A percentile compares a stretch with the other conserved stretches of the same genome.
Evolutionary conservation across 1,140 invertebrate genomes (phyloP).

Genomic region (Caenorhabditis brenneri): DNA sequence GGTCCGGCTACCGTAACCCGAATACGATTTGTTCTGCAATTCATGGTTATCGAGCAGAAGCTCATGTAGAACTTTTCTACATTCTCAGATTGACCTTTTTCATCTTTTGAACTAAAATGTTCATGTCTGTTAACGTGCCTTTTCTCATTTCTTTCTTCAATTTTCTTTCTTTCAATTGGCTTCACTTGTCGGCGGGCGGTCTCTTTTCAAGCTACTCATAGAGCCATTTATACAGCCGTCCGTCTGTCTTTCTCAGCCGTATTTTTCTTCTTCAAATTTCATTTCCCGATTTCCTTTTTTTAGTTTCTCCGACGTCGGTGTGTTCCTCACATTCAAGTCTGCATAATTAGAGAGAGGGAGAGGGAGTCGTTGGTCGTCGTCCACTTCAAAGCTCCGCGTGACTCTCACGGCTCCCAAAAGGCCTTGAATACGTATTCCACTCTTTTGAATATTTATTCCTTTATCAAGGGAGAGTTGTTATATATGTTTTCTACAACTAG

Average conservation of each 20-base stretch:
- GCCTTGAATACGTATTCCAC: neutral
- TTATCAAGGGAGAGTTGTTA: neutral
- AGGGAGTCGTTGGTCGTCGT: neutral
- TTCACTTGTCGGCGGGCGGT: neutral
- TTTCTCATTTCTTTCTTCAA: neutral
- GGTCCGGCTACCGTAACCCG: no score
- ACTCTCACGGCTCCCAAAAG: neutral
- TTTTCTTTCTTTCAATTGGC: neutral
- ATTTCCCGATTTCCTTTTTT: neutral
- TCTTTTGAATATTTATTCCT: neutral
- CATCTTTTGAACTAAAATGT: neutral
- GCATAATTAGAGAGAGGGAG: slow-evolving; percentile 5
- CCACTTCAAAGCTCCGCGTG: neutral
- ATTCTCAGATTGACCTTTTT: neutral
- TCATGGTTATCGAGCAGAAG: no score
- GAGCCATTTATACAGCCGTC: neutral
- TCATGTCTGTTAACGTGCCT: neutral
- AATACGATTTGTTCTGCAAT: no score
- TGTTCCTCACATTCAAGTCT: neutral
- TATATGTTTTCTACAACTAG: no score
- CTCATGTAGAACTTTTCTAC: no score
- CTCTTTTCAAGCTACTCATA: neutral
- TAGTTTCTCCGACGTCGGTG: neutral
- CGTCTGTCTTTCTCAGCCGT: neutral
- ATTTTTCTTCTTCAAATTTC: neutral